phyloP scores from a whole-genome alignment of 2,797 vertebrate genomes.

The Echeneis naucrates region DNA sequence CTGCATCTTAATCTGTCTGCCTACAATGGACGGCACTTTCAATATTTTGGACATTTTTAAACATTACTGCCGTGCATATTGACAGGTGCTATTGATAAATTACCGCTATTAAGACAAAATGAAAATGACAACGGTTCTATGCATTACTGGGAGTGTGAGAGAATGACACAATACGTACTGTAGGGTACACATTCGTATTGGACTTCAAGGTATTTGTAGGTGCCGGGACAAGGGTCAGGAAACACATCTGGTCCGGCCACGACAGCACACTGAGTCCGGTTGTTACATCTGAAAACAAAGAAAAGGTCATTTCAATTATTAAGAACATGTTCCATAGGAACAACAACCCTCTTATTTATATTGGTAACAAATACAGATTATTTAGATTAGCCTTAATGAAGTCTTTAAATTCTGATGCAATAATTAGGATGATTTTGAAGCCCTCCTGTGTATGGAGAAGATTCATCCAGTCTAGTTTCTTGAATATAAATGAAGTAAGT shows the following conservation, averaged over 20 bases:
- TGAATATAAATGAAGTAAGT: neutral
- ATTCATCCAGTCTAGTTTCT: slow-evolving; percentile 18
- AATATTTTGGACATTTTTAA: slow-evolving; percentile 1
- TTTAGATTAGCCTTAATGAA: slow-evolving; percentile 68
- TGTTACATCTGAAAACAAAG: slow-evolving; percentile 92
- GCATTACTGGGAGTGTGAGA: slow-evolving; percentile 7
- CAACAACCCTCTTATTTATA: neutral
- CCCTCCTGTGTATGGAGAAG: slow-evolving; percentile 18
- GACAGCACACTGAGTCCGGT: slow-evolving; percentile 96
- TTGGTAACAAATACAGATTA: slow-evolving; percentile 28
- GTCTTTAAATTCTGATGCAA: slow-evolving; percentile 48
- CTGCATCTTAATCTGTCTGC: slow-evolving; percentile 30
- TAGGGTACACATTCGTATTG: slow-evolving; percentile 99
- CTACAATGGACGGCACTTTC: slow-evolving; percentile 32
- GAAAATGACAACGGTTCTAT: slow-evolving; percentile 10
- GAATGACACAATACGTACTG: slow-evolving; percentile 89
- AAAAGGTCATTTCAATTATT: slow-evolving; percentile 10
- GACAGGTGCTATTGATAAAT: slow-evolving; percentile 42
- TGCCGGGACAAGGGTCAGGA: slow-evolving; percentile 97
- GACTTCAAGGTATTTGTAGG: slow-evolving; percentile 98
- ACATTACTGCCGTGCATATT: slow-evolving; percentile 3
- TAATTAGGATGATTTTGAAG: slow-evolving; percentile 45
- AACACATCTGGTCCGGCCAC: slow-evolving; percentile 97
- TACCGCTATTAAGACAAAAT: slow-evolving; percentile 34
- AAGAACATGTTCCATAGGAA: neutral